Evolutionary conservation across 2,113 vertebrate species (phyloP).

Genomic region (Scatophagus argus): DNA sequence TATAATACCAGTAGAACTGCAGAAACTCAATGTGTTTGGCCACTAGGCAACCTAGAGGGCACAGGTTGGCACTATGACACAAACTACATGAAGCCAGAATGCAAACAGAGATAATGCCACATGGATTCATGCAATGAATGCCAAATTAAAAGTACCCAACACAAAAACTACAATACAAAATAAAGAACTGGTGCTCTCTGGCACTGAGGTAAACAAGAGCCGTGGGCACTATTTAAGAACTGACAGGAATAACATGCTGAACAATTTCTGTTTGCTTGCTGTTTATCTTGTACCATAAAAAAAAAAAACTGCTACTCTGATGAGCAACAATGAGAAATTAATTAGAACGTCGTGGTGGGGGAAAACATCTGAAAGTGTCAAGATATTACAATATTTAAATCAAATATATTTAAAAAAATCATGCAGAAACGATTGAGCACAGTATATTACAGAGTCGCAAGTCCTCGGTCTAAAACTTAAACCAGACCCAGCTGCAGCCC

Average conservation of each 20-base stretch:
- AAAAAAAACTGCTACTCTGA: background rate
- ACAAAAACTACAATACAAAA: background rate
- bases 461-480: background rate
- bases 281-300: background rate
- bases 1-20: too few species aligned
- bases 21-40: too few species aligned
- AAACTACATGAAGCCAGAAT: background rate
- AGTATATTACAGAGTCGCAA: background rate
- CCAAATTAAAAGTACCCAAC: background rate
- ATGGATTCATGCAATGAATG: background rate
- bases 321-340: background rate
- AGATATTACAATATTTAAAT: background rate
- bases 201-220: background rate
- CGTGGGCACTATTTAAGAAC: background rate
- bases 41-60: too few species aligned
- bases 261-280: background rate
- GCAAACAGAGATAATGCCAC: background rate
- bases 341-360: too few species aligned
- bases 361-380: background rate
- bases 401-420: slow-evolving; percentile 1
- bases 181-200: too few species aligned
- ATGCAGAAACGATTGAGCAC: background rate
- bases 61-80: too few species aligned
- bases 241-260: background rate
- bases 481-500: background rate